Evolutionary conservation across 2,888 invertebrate species (phyloP).

Genomic region (Caenorhabditis parvicauda): DNA sequence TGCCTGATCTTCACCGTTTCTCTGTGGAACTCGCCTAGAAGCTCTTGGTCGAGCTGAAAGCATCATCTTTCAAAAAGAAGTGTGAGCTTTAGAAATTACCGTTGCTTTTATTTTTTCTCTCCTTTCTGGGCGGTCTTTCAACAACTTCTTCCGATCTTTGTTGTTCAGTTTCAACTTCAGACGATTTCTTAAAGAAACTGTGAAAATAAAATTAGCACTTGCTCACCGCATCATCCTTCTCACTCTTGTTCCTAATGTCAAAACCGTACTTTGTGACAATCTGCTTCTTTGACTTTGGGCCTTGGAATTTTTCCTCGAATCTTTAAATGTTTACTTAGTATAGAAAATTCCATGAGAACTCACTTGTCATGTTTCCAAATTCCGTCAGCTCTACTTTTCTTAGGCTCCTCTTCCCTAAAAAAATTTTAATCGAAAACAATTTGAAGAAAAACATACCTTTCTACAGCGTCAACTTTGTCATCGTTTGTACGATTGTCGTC

Average conservation of each 20-base stretch:
- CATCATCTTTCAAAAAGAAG: too few species aligned
- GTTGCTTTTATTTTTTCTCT: neutral
- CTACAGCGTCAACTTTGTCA: conserved; percentile 1
- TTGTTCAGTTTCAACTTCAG: too few species aligned
- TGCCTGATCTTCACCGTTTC: too few species aligned
- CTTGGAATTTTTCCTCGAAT: conserved; percentile 28
- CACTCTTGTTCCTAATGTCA: conserved; percentile 18
- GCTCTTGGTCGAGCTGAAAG: too few species aligned
- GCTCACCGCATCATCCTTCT: conserved; percentile 17
- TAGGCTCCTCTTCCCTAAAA: conserved; percentile 11
- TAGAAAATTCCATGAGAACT: neutral
- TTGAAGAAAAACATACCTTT: conserved; percentile 4
- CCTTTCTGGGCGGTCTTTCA: too few species aligned
- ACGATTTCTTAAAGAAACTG: neutral
- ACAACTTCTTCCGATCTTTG: too few species aligned
- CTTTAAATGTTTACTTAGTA: conserved; percentile 2
- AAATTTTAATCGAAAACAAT: neutral
- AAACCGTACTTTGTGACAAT: conserved; percentile 28
- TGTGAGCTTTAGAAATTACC: neutral
- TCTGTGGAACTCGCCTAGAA: too few species aligned
- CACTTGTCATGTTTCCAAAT: conserved; percentile 29
- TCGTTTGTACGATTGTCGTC: conserved; percentile 22
- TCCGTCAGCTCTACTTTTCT: conserved; percentile 21
- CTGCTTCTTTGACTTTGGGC: conserved; percentile 29
- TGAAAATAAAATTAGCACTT: neutral